Evolutionary conservation across 2,113 vertebrate genomes (phyloP), one percentile per base, ranked within the genome.

Genomic region (Indri indri): DNA sequence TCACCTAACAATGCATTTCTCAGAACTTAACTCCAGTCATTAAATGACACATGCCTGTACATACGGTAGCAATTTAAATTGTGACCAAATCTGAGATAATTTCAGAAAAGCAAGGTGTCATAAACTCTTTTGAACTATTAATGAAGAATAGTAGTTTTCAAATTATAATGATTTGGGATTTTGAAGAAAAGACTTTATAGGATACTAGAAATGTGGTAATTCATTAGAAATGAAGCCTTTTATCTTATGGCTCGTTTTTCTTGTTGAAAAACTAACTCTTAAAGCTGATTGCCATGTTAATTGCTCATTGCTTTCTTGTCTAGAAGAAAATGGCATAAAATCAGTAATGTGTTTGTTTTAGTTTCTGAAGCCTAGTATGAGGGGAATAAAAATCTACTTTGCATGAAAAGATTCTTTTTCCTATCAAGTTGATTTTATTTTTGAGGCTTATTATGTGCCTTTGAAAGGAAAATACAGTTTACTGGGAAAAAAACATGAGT

Each of bases 261-360:
- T 96, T 96, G 47, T 96, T 97, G 89, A 73, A 90, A 98, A 50
- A 95, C 23, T 93, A 96, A 95, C 87, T 98, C 97, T 97, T 93
- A 98, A 98, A 97, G 85, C 84, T 97, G 42, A 88, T 97, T 94
- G 68, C 30, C 87, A 77, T 13, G 84, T 97, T 98, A 98, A 98
- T 98, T 98, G 96, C 40, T 84, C 88, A 97, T 97, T 98, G 97
- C 90, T 97, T 98, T 97, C 73, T 88, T 97, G 17, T 97, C 90
- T 98, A 93, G 66, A 96, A 98, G 93, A 98, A 95, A 98, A 96
- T 96, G 86, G 96, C 93, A 98, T 98, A 98, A 98, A 98, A 98
- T 96, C 95, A 98, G 65, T 98, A 96, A 97, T 93, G 92, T 97
- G 95, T 97, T 98, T 98, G 74, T 47, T 98, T 98, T 97, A 96